Evolutionary conservation across 1,140 invertebrate genomes (phyloP).

Genomic region (Nebria ingens): DNA sequence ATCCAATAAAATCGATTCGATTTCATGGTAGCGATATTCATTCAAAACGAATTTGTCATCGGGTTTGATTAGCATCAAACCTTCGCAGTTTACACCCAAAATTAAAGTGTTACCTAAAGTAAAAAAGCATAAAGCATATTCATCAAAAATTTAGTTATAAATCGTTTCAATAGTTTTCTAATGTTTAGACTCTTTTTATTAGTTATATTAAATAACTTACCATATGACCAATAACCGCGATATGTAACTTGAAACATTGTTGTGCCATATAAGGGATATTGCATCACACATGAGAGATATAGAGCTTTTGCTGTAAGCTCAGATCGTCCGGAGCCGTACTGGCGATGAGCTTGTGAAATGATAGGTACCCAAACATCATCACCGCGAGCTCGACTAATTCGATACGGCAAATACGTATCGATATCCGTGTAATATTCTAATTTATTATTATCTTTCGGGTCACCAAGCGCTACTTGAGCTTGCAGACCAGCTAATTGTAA

Average conservation of each 20-base stretch:
- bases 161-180: neutral
- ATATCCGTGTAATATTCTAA: conserved; percentile 71
- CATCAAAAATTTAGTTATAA: neutral
- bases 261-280: conserved; percentile 91
- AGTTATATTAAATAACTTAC: too few relatives aligned
- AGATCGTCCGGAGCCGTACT: conserved; percentile 82
- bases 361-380: conserved; percentile 61
- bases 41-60: conserved; percentile 83
- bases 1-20: conserved; percentile 84
- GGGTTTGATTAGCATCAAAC: conserved; percentile 77
- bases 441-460: conserved; percentile 60
- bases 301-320: conserved; percentile 88
- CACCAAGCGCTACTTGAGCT: conserved; percentile 84
- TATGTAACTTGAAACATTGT: conserved; percentile 88
- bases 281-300: conserved; percentile 93
- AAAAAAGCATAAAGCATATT: too few relatives aligned
- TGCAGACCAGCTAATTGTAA: conserved; percentile 87
- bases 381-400: conserved; percentile 60
- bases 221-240: conserved; percentile 68
- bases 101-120: conserved; percentile 36
- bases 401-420: conserved; percentile 65
- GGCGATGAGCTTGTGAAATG: conserved; percentile 51
- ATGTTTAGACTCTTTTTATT: conserved; percentile 27
- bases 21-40: conserved; percentile 78
- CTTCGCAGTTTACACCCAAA: conserved; percentile 84